These are phyloP conservation scores for Agelastica alni DNA, from an alignment of 2,888 invertebrate genomes.

Conservation along the genomic window DNA sequence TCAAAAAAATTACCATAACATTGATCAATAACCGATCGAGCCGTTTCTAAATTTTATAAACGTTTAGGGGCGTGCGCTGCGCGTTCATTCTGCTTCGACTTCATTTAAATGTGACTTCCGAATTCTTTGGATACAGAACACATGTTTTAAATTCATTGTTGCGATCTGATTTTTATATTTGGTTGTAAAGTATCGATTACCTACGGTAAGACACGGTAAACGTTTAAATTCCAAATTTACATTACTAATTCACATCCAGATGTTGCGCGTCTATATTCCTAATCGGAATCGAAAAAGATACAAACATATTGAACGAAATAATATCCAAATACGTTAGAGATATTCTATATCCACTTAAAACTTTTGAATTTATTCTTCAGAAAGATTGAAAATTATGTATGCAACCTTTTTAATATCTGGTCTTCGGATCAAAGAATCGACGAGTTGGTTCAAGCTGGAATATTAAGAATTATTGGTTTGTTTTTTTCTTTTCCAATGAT, in stretches of 20 bases:
- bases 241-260: slow-evolving; percentile 21
- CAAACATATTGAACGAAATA: neutral
- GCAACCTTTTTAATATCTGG: neutral
- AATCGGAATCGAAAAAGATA: neutral
- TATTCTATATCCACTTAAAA: slow-evolving; percentile 4
- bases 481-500: too few relatives aligned
- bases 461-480: too few relatives aligned
- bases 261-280: slow-evolving; percentile 10
- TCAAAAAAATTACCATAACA: slow-evolving; percentile 56
- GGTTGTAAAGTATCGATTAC: slow-evolving; percentile 42
- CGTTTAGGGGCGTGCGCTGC: slow-evolving; percentile 49
- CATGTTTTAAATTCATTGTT: slow-evolving; percentile 38
- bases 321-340: slow-evolving; percentile 5
- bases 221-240: slow-evolving; percentile 21
- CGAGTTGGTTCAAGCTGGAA: too few relatives aligned
- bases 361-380: neutral
- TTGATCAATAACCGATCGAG: slow-evolving; percentile 49
- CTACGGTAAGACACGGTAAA: slow-evolving; percentile 19
- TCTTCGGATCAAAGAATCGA: too few relatives aligned
- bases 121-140: slow-evolving; percentile 45
- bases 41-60: slow-evolving; percentile 49
- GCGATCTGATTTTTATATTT: slow-evolving; percentile 21
- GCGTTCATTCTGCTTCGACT: slow-evolving; percentile 45
- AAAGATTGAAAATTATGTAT: too few relatives aligned
- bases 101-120: slow-evolving; percentile 51